Base-by-base conservation (phyloP, 2,797 vertebrate species). In the Phrynocephalus guinanensis region DNA sequence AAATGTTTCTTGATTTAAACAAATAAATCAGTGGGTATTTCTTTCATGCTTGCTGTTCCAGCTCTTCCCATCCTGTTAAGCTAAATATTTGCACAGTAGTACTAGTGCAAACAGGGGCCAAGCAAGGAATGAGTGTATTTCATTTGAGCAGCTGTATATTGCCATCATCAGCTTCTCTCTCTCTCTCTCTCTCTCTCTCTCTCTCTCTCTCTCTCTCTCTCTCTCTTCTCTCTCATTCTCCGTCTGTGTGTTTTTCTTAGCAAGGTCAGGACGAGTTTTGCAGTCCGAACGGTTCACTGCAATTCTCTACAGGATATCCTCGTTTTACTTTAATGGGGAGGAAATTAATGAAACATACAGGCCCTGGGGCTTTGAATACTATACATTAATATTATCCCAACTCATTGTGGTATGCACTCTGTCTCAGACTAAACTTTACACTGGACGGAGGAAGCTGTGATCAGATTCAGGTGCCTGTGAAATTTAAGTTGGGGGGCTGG, bases 261-360 rank as follows among this genome's bases (percentile, higher is more conserved):
- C 93, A 92, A 79, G 95, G 95, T 96, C 95, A 95, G 93, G 94
- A 94, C 85, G 80, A 94, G 95, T 96, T 96, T 95, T 94, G 90
- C 87, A 93, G 93, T 95, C 93, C 88, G 88, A 94, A 94, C 79
- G 95, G 96, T 96, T 96, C 96, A 95, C 94, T 96, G 96, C 95
- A 95, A 94, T 95, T 95, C 95, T 95, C 94, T 95, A 96, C 96
- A 96, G 96, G 96, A 96, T 96, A 96, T 96, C 96, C 96, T 96
- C 95, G 94, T 96, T 96, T 96, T 96, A 93, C 95, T 96, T 94
- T 96, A 96, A 96, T 96, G 95, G 94, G 94, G 94, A 96, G 96
- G 96, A 96, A 96, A 96, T 96, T 95, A 96, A 96, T 96, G 96
- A 96, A 96, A 96, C 95, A 96, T 95, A 95, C 96, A 94, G 94